Conservation (phyloP, 2,888 invertebrate species). For the Scaeva pyrastri region DNA sequence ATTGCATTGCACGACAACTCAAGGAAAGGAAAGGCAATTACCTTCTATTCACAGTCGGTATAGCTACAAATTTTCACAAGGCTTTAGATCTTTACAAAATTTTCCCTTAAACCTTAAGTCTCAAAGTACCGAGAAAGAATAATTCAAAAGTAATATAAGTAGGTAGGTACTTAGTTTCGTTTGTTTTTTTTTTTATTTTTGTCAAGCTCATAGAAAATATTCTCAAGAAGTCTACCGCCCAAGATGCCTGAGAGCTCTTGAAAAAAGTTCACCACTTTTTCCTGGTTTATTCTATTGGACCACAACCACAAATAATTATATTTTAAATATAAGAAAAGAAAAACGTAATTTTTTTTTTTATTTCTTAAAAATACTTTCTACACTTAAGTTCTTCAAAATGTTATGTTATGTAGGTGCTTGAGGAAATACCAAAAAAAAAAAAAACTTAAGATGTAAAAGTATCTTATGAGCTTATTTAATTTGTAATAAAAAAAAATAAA, state of each 20-base stretch:
- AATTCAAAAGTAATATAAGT: constrained; percentile 33
- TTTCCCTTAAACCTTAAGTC: constrained; percentile 25
- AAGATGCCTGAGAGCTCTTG: constrained; percentile 28
- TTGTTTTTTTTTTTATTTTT: not conserved
- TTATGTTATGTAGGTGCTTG: constrained; percentile 16
- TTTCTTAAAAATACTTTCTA: constrained; percentile 19
- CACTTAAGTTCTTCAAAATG: constrained; percentile 46
- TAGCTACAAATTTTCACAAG: not conserved
- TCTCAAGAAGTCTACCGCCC: constrained; percentile 24
- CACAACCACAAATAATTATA: constrained; percentile 37
- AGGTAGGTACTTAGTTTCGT: constrained; percentile 30
- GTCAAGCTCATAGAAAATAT: constrained; percentile 22
- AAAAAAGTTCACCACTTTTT: constrained; percentile 36
- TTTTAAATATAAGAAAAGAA: not conserved
- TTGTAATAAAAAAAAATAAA: constrained; percentile 27
- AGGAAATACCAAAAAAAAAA: not conserved
- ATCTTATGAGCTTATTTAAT: constrained; percentile 41
- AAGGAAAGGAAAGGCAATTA: constrained; percentile 8
- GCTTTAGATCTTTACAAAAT: constrained; percentile 11
- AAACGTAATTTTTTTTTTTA: not conserved
- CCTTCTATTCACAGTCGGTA: constrained; percentile 4
- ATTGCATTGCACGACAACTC: too few relatives aligned
- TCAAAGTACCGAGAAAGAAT: constrained; percentile 22
- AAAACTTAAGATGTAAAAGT: constrained; percentile 32
- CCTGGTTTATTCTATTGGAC: not conserved